These are phyloP conservation scores for Agrotis clavis DNA, from an alignment of 2,888 invertebrate species.

Conservation along the genomic window DNA sequence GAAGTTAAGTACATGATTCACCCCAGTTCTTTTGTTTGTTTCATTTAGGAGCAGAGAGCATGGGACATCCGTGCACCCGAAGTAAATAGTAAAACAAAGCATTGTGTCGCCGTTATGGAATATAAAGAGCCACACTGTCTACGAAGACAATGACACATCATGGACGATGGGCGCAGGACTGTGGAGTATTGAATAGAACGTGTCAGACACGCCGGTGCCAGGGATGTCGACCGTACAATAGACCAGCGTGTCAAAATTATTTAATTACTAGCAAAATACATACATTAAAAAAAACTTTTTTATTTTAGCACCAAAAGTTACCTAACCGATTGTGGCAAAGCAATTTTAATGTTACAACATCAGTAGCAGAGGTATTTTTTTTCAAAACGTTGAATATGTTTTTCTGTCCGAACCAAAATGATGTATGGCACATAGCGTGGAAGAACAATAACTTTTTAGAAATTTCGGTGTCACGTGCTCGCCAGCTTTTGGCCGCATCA, in stretches of 20 bases:
- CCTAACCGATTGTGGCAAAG: slow-evolving; percentile 38
- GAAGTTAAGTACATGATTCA: slow-evolving; percentile 42
- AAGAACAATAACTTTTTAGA: slow-evolving; percentile 59
- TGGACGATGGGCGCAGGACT: slow-evolving; percentile 45
- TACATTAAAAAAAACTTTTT: slow-evolving; percentile 34
- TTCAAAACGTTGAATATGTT: background rate
- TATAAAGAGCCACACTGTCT: slow-evolving; percentile 65
- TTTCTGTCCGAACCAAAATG: background rate
- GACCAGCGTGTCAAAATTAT: slow-evolving; percentile 50
- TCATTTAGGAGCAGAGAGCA: slow-evolving; percentile 46
- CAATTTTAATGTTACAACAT: slow-evolving; percentile 43
- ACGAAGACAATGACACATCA: slow-evolving; percentile 64
- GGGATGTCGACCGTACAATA: slow-evolving; percentile 53
- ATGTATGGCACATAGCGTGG: slow-evolving; percentile 4
- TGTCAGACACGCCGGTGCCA: slow-evolving; percentile 68
- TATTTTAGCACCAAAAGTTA: slow-evolving; percentile 40
- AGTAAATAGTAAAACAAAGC: slow-evolving; percentile 65
- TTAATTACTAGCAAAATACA: slow-evolving; percentile 49
- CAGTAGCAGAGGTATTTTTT: background rate
- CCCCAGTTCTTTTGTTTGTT: slow-evolving; percentile 50
- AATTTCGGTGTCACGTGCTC: slow-evolving; percentile 60
- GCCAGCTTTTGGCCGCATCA: slow-evolving; percentile 51
- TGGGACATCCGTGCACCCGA: slow-evolving; percentile 58
- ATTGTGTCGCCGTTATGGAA: slow-evolving; percentile 60
- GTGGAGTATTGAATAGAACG: slow-evolving; percentile 63